phyloP scores from a whole-genome alignment of 2,113 vertebrate genomes.

The Cardinalis cardinalis region DNA sequence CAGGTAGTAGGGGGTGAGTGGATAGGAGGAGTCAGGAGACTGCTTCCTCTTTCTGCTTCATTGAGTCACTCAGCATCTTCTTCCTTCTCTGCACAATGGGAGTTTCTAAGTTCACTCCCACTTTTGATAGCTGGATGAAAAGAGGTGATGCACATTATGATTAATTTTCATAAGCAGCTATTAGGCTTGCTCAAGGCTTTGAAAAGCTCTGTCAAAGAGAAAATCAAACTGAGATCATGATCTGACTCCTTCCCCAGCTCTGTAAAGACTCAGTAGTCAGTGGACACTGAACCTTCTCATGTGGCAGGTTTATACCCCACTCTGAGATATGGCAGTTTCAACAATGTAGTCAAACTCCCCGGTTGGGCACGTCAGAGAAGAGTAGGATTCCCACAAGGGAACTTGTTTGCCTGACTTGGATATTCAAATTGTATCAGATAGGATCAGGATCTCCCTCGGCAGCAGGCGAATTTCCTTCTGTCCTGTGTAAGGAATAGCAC shows the following conservation, averaged over 20 bases:
- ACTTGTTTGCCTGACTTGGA: background rate
- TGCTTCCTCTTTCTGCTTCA: background rate
- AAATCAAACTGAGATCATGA: conserved; percentile 21
- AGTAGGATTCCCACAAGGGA: background rate
- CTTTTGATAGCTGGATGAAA: conserved; percentile 38
- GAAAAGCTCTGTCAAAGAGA: conserved; percentile 14
- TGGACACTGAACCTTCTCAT: background rate
- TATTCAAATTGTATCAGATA: conserved; percentile 26
- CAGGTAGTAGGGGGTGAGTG: background rate
- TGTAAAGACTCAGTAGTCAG: background rate
- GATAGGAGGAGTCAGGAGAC: background rate
- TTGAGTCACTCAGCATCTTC: background rate
- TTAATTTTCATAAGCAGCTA: conserved; percentile 25
- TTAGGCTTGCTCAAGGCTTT: conserved; percentile 17
- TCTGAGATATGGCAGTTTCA: background rate
- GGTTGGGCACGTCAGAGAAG: background rate
- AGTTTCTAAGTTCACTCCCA: background rate
- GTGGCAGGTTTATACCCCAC: background rate
- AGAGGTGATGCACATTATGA: background rate
- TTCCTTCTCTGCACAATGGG: background rate
- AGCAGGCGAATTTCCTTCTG: background rate
- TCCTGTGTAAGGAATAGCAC: background rate
- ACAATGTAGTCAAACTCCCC: background rate
- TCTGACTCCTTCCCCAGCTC: background rate
- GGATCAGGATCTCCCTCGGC: background rate